Base-by-base conservation (phyloP, 2,797 vertebrate genomes). In the Lagodon rhomboides region DNA sequence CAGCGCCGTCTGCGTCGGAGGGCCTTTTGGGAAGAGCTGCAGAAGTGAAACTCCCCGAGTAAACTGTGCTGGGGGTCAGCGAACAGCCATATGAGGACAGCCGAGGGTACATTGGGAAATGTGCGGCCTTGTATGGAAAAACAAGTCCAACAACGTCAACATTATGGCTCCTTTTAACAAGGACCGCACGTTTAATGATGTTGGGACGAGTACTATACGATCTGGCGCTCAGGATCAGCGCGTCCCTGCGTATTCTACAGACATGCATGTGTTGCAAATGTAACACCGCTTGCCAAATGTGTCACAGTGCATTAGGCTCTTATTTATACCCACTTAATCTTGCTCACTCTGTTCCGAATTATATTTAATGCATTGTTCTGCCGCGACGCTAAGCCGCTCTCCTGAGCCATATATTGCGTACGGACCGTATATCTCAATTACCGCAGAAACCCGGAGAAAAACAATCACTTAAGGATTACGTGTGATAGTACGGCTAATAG, bases 11-110 rank as follows among this genome's bases (percentile, higher is more conserved):
- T 90, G 80, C 65, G 64, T 85, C 61, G 4, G 72, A 65, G 74
- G 79, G 80, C 56, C 75, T 89, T 93, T 89, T 58, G 72, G 82
- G 87, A 90, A 89, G 25, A 41, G 27, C 73, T 88, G 79, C 83
- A 83, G 89, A 93, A 93, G 90, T 92, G 91, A 93, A 93, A 93
- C 89, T 91, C 75, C 75, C 67, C 67, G 30, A 86, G 71, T 72
- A 68, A 92, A 85, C 60, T 88, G 83, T 90, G 88, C 60, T 74
- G 82, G 78, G 84, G 91, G 83, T 92, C 89, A 61, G 75, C 38
- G 60, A 34, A 34, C 77, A 82, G 82, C 83, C 77, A 72, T 74
- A 69, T 79, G 76, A 91, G 87, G 83, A 91, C 85, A 89, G 80
- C 67, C 68, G 62, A 69, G 66, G 38, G 76, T 66, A 50, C 65